Conservation (phyloP, 2,113 vertebrate genomes). For the Cygnus buccinator region DNA sequence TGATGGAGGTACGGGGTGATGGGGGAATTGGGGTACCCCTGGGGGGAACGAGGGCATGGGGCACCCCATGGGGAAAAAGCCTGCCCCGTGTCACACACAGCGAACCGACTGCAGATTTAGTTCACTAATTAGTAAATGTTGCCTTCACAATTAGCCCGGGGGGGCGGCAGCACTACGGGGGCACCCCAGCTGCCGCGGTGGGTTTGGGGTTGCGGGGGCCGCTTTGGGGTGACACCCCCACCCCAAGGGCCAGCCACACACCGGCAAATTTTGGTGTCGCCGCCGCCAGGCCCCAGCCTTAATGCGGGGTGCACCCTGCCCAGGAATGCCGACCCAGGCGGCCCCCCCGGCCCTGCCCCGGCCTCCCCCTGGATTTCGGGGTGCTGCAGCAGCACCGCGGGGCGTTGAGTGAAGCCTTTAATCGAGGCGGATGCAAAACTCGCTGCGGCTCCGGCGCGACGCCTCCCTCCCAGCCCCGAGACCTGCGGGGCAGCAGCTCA, state of each 20-base stretch:
- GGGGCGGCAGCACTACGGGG: neutral
- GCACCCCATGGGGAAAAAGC: neutral
- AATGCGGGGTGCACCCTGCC: neutral
- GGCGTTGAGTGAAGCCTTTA: neutral
- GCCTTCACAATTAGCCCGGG: neutral
- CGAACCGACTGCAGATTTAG: neutral
- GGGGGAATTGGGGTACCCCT: neutral
- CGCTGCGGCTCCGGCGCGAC: neutral
- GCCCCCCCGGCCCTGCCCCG: neutral
- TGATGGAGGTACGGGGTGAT: too few relatives aligned
- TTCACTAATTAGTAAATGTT: neutral
- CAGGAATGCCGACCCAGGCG: neutral
- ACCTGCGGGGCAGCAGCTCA: fast-evolving
- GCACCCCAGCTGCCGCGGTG: neutral
- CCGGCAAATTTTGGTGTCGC: fast-evolving
- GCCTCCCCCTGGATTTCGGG: neutral
- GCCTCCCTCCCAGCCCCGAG: fast-evolving
- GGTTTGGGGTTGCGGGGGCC: neutral
- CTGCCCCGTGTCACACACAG: neutral
- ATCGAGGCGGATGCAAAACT: neutral
- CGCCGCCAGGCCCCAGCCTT: neutral
- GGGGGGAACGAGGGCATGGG: neutral
- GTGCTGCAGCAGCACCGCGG: neutral
- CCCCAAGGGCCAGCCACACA: fast-evolving
- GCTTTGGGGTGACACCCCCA: neutral